Base-by-base conservation (phyloP, 2,797 vertebrate species). In the Neopelma chrysocephalum region DNA sequence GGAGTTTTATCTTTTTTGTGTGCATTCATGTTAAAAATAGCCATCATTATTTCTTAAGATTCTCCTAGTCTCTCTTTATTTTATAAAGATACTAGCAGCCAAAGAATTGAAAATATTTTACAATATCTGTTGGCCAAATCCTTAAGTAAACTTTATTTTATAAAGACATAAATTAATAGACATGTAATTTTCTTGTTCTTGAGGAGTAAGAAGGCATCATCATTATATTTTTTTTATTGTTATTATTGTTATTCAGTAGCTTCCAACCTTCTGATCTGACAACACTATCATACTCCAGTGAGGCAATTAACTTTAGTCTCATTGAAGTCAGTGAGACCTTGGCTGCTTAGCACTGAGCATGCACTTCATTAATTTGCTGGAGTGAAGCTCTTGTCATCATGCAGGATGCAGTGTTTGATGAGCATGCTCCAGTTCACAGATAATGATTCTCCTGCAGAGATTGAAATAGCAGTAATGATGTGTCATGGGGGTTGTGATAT, bases 391-490 rank as follows among this genome's bases (percentile, higher is more conserved):
- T 82, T 90, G 86, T 91, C 82, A 60, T 68, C 61, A 45, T 47
- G 36, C 82, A 91, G 76, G 93, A 64, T 93, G 54, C 75, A 71
- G 48, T 57, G 71, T 72, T 88, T 90, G 91, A 93, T 85, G 73
- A 86, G 22, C 72, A 36, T 83, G 65, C 85, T 88, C 38, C 47
- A 62, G 76, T 83, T 96, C 80, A 93, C 77, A 88, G 68, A 94
- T 92, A 15, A 83, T 64, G 10, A 68, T 82, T 88, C 72, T 86
- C 88, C 61, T 81, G 73, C 53, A 31, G 58, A 79, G 70, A 88
- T 4, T 90, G 93, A 91, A 95, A 88, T 60, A 93, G 54, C 76
- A 83, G 72, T 81, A 88, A 91, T 77, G 60, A 95, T 60, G 68
- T 94, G 78, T 87, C 68, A 45, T 60, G 75, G 66, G 60, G 45